Conservation (phyloP, 53 echinoderm and acorn worm species). For the Luidia sarsii region DNA sequence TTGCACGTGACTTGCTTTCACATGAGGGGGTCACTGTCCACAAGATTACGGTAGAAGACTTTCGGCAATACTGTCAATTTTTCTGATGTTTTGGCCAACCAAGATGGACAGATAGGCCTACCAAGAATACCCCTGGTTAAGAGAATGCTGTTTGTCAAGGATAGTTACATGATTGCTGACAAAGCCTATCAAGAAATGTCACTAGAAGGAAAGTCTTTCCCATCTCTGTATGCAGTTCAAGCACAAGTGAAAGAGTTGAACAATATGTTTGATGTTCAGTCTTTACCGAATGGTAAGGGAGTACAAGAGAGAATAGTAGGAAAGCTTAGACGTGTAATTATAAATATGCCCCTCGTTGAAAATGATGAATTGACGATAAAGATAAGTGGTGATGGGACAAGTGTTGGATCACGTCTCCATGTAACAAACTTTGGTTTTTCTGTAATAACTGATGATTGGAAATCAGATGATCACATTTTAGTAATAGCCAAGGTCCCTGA, state of each 20-base stretch:
- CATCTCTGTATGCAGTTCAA: slow-evolving; percentile 29
- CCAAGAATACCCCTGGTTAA: too few species aligned
- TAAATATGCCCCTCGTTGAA: not conserved
- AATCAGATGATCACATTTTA: slow-evolving; percentile 19
- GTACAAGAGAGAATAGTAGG: slow-evolving; percentile 6
- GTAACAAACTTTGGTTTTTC: slow-evolving; percentile 27
- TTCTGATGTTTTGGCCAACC: not conserved
- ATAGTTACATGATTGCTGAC: slow-evolving; percentile 32
- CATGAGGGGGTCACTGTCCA: too few species aligned
- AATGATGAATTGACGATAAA: not conserved
- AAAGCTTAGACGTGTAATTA: not conserved
- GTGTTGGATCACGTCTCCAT: slow-evolving; percentile 16
- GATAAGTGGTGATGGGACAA: slow-evolving; percentile 15
- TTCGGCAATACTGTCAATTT: not conserved
- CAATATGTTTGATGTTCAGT: slow-evolving; percentile 11
- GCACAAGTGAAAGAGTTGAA: not conserved
- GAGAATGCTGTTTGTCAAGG: slow-evolving; percentile 26
- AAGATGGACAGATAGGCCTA: not conserved
- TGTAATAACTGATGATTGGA: slow-evolving; percentile 22
- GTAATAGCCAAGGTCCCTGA: slow-evolving; percentile 16
- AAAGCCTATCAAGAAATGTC: not conserved
- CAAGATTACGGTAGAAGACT: slow-evolving; percentile 15
- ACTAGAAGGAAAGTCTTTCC: not conserved
- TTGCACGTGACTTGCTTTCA: too few species aligned
- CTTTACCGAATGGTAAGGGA: slow-evolving; percentile 17